Percentiles rank a stretch among this genome's conserved stretches.
phyloP scores from a whole-genome alignment of 1,140 invertebrate species.

The Pseudachorutes palmiensis region DNA sequence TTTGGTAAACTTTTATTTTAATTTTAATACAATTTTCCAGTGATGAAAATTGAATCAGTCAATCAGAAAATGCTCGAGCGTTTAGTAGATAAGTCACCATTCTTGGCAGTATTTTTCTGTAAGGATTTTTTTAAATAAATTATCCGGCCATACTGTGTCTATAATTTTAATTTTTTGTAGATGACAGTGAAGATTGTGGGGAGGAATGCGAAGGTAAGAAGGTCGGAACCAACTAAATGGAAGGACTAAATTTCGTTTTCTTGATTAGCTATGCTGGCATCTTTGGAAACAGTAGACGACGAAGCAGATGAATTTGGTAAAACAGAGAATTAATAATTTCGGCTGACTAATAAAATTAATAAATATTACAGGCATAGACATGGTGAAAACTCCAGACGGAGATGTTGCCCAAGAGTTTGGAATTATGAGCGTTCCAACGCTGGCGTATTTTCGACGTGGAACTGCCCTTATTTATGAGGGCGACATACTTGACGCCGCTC shows the following conservation, averaged over 20 bases:
- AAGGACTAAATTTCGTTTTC: background rate
- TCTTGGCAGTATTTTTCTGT: conserved; percentile 54
- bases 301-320: conserved; percentile 82
- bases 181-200: conserved; percentile 74
- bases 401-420: conserved; percentile 73
- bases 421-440: conserved; percentile 59
- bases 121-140: conserved; percentile 11
- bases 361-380: conserved; percentile 62
- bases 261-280: background rate
- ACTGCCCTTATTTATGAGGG: conserved; percentile 78
- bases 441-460: conserved; percentile 84
- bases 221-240: background rate
- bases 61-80: conserved; percentile 83
- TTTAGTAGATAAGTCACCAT: conserved; percentile 74
- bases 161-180: conserved; percentile 44
- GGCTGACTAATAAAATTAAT: conserved; percentile 8
- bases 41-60: conserved; percentile 51
- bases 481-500: conserved; percentile 32
- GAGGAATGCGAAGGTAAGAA: conserved; percentile 58
- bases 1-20: background rate
- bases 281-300: conserved; percentile 66
- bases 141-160: too few relatives aligned
- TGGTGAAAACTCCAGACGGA: conserved; percentile 82
- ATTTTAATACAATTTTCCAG: background rate
- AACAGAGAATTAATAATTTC: too few relatives aligned